Base-by-base conservation (phyloP, 2,797 vertebrate species). In the Garrulus glandarius region DNA sequence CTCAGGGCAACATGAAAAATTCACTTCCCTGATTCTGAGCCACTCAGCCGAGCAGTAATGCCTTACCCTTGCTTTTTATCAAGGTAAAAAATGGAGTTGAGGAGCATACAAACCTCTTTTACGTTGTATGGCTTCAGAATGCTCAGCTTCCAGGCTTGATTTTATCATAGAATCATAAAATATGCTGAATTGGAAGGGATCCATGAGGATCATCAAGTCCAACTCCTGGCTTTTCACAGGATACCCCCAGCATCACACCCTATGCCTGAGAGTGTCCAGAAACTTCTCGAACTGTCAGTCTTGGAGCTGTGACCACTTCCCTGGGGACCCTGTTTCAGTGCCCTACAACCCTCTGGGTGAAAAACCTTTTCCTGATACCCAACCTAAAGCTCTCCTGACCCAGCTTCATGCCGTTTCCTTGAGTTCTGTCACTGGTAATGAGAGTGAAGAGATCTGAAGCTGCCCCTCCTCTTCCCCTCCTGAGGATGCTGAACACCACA, bases 371-470 rank as follows among this genome's bases (percentile, higher is more conserved):
- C 17, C 29, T 57, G 6, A 26, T 19, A 22, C 30, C 24, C 1
- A 3, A 2, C 10, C 12, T 63, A 77, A 56, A 57, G 17, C 14
- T 70, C 21, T 9, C 5, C n/a, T 43, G 26, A 44, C 5, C 1
- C 37, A 19, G 12, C 29, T 63, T 57, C 21, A n/a, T 1, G 10
- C 29, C 0, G 0, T 50, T 76, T 4, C 3, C 36, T 43, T 7
- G 6, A 3, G 36, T 63, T 9, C 29, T 3, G 7, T 34, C 23
- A 44, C 29, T 30, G 43, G 17, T 30, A 6, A 37, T 10, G 8
- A 56, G 20, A 50, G 1, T 24, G 32, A 68, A 68, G 32, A 63
- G 36, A 55, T 36, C 19, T 20, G 19, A 43, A 16, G 0, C 47
- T 75, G 41, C 11, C 22, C 3, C 5, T 43, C 11, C 16, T 24